These are phyloP conservation scores for Selene dorsalis DNA, from an alignment of 2,797 vertebrate genomes.

Conservation along the genomic window DNA sequence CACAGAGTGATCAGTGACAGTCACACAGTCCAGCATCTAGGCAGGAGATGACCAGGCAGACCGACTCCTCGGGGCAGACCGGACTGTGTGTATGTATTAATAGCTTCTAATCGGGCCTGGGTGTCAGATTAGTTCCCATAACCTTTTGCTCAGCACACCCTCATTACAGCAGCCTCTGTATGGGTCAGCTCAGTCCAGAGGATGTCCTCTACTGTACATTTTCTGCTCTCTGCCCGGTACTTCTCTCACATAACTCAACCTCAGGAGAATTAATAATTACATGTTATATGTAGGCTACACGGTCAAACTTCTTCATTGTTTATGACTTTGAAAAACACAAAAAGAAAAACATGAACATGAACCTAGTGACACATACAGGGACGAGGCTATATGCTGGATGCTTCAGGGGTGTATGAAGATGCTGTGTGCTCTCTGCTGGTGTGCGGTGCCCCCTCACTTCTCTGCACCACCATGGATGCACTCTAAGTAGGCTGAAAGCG, in stretches of 20 bases:
- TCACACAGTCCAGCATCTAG: conserved; percentile 25
- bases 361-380: conserved; percentile 3
- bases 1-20: conserved; percentile 28
- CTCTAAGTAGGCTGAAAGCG: conserved; percentile 36
- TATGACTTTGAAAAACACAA: not conserved
- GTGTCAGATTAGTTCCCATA: conserved; percentile 79
- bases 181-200: conserved; percentile 59
- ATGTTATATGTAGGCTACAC: not conserved
- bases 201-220: conserved; percentile 47
- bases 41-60: conserved; percentile 53
- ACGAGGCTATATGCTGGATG: conserved; percentile 13
- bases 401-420: conserved; percentile 24
- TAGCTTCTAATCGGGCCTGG: conserved; percentile 78
- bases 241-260: conserved; percentile 15
- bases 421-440: not conserved
- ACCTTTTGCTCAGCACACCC: conserved; percentile 75
- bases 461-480: conserved; percentile 29
- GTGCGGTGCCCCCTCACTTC: conserved; percentile 53
- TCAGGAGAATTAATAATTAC: not conserved
- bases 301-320: not conserved
- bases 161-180: conserved; percentile 47
- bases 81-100: conserved; percentile 69
- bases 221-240: not conserved
- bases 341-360: not conserved
- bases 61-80: conserved; percentile 33